Conservation (phyloP, 1,140 invertebrate genomes). For the Colletes gigas region DNA sequence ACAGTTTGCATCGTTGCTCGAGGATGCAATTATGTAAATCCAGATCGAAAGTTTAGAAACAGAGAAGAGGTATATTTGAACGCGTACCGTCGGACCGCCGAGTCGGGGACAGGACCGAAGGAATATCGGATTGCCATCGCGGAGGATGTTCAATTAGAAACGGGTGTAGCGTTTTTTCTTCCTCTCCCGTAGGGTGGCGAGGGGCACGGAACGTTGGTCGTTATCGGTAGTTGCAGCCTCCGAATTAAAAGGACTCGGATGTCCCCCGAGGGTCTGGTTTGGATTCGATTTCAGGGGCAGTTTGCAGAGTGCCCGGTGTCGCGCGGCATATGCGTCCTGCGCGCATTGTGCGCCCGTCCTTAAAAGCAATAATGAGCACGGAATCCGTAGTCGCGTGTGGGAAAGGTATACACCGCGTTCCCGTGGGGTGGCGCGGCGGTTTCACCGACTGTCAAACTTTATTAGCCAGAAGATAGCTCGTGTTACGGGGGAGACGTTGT, state of each 20-base stretch:
- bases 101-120: no score
- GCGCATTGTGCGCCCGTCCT: slow-evolving; percentile 49
- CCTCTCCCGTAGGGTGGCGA: not conserved
- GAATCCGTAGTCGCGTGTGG: slow-evolving; percentile 64
- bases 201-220: not conserved
- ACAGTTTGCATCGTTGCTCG: no score
- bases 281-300: slow-evolving; percentile 66
- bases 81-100: no score
- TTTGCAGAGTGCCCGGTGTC: slow-evolving; percentile 49
- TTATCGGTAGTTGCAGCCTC: slow-evolving; percentile 50
- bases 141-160: slow-evolving; percentile 12
- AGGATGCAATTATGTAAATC: no score
- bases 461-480: slow-evolving; percentile 59
- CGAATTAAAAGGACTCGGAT: slow-evolving; percentile 46
- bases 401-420: slow-evolving; percentile 66
- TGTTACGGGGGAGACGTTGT: slow-evolving; percentile 51
- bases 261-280: slow-evolving; percentile 62
- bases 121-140: slow-evolving; percentile 18
- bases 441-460: slow-evolving; percentile 65
- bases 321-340: slow-evolving; percentile 60
- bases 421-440: slow-evolving; percentile 49
- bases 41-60: no score
- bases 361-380: slow-evolving; percentile 69
- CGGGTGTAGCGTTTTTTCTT: not conserved
- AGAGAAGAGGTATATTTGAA: no score